Evolutionary conservation across 1,140 invertebrate species (phyloP).

Genomic region (Drosophila nigrodunni): DNA sequence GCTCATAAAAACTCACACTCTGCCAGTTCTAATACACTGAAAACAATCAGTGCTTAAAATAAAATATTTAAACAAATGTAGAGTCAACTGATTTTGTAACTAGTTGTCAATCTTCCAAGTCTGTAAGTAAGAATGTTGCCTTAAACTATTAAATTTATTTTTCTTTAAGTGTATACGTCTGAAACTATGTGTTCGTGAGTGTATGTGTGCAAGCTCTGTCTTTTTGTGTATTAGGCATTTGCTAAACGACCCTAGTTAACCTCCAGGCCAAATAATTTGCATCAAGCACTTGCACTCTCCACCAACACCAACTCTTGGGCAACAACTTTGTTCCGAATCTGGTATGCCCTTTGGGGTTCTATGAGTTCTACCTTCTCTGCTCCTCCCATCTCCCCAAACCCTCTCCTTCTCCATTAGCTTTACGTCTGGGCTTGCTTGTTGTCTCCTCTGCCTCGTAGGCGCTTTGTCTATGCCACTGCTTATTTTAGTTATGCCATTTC

Average conservation of each 20-base stretch:
- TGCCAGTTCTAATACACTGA: neutral
- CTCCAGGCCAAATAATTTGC: slow-evolving; percentile 81
- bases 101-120: no score
- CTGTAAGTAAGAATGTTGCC: no score
- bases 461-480: slow-evolving; percentile 61
- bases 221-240: slow-evolving; percentile 73
- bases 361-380: slow-evolving; percentile 19
- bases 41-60: no score
- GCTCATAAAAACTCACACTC: slow-evolving; percentile 68
- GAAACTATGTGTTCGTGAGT: slow-evolving; percentile 12
- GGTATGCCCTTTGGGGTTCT: slow-evolving; percentile 59
- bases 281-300: slow-evolving; percentile 77
- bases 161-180: slow-evolving; percentile 32
- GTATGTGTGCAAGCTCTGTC: slow-evolving; percentile 41
- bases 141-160: no score
- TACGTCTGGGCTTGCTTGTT: neutral
- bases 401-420: neutral
- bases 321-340: slow-evolving; percentile 70
- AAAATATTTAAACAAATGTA: no score
- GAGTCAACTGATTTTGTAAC: no score
- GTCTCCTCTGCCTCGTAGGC: slow-evolving; percentile 13
- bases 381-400: neutral
- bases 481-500: slow-evolving; percentile 82
- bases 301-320: slow-evolving; percentile 29
- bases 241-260: slow-evolving; percentile 83